phyloP scores from a whole-genome alignment of 1,140 invertebrate species.

The Eufriesea mexicana region DNA sequence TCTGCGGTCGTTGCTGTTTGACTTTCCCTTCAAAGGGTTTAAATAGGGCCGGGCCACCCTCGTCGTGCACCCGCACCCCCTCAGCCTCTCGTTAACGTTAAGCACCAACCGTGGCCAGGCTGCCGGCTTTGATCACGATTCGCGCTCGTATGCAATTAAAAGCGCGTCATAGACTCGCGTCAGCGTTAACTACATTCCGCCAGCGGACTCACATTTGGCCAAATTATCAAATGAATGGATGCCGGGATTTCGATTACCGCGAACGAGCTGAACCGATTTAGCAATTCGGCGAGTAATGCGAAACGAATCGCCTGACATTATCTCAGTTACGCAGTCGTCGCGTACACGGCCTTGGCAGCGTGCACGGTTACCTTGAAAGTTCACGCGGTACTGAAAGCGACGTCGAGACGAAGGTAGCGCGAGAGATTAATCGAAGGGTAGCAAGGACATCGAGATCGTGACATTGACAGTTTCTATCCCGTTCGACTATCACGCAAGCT shows the following conservation, averaged over 20 bases:
- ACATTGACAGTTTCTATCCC: too few species aligned
- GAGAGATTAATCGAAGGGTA: too few species aligned
- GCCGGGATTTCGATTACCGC: not conserved
- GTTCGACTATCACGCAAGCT: too few species aligned
- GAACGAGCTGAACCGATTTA: not conserved
- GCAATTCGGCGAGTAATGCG: not conserved
- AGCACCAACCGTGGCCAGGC: not conserved
- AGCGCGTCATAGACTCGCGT: slow-evolving; percentile 33
- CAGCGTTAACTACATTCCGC: slow-evolving; percentile 16
- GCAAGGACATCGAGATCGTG: too few species aligned
- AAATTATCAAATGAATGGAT: slow-evolving; percentile 25
- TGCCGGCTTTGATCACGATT: slow-evolving; percentile 29
- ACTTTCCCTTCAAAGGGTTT: slow-evolving; percentile 33
- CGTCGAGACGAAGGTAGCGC: too few species aligned
- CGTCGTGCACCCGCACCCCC: too few species aligned
- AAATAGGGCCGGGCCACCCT: not conserved
- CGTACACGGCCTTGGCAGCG: too few species aligned
- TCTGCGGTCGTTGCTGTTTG: slow-evolving; percentile 23
- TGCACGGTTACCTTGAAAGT: too few species aligned
- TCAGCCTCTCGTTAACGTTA: slow-evolving; percentile 26
- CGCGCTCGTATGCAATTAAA: slow-evolving; percentile 42
- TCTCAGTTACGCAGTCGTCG: too few species aligned
- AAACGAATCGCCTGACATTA: not conserved
- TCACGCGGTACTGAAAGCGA: too few species aligned
- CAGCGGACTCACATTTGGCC: not conserved